A percentile compares a stretch with the other conserved stretches of the same genome.
Conservation (phyloP, 2,888 invertebrate genomes). For the Stenolophus ochropezus region DNA sequence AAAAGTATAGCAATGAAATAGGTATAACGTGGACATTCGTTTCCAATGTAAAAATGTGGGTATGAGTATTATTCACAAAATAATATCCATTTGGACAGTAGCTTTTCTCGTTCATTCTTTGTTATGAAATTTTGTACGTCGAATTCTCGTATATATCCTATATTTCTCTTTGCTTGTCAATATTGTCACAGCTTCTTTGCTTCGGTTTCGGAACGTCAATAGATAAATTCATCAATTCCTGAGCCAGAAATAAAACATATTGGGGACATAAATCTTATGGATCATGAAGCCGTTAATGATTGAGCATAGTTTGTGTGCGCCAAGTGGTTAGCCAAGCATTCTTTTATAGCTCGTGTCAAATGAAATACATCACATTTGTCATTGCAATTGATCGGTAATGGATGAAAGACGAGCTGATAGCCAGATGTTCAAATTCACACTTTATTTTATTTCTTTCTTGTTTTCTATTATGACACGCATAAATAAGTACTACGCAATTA, state of each 20-base stretch:
- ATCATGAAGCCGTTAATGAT: neutral
- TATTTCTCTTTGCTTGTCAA: neutral
- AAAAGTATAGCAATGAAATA: too few species aligned
- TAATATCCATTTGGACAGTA: too few species aligned
- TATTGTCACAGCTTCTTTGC: neutral
- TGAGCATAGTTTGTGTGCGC: neutral
- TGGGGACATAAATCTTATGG: neutral
- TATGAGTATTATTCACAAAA: too few species aligned
- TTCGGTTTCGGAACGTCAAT: neutral
- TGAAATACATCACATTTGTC: neutral
- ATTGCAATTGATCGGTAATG: neutral
- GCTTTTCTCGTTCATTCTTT: too few species aligned
- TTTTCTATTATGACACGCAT: neutral
- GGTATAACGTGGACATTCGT: too few species aligned
- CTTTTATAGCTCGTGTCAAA: neutral
- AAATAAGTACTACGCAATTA: too few species aligned
- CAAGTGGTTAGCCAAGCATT: conserved; percentile 1
- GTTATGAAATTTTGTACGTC: neutral
- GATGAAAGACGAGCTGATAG: neutral
- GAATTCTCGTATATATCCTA: neutral
- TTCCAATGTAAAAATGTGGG: too few species aligned
- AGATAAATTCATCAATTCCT: neutral
- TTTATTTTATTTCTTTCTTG: neutral
- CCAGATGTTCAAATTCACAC: neutral
- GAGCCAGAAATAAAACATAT: neutral